These are phyloP conservation scores for Dascillus cervinus DNA, from an alignment of 2,888 invertebrate species.

Conservation along the genomic window DNA sequence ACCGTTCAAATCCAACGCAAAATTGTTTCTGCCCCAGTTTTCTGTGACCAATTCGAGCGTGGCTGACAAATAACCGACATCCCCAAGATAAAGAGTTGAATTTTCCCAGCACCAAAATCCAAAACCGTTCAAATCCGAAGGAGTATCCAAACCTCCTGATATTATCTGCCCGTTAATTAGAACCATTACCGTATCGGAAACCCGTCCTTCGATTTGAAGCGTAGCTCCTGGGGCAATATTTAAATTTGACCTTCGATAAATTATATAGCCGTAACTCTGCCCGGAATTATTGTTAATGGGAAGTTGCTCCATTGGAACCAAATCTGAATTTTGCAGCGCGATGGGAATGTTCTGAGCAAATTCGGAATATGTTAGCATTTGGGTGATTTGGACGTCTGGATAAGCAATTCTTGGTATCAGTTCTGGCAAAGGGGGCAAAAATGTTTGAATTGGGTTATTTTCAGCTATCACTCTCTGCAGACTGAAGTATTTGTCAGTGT, in stretches of 20 bases:
- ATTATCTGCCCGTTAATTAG: constrained; percentile 41
- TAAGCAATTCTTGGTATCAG: constrained; percentile 33
- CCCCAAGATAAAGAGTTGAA: constrained; percentile 21
- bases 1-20: constrained; percentile 30
- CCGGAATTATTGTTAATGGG: constrained; percentile 52
- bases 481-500: constrained; percentile 71
- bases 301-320: constrained; percentile 25
- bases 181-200: constrained; percentile 47
- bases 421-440: constrained; percentile 32
- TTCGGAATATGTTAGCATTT: constrained; percentile 20
- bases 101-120: constrained; percentile 37
- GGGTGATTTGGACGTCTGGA: constrained; percentile 19
- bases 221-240: constrained; percentile 26
- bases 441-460: constrained; percentile 32
- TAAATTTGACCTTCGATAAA: constrained; percentile 43
- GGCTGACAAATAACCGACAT: constrained; percentile 18
- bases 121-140: constrained; percentile 33
- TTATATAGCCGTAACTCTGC: constrained; percentile 50
- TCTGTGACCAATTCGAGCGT: constrained; percentile 50
- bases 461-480: constrained; percentile 49
- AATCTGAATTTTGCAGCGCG: constrained; percentile 10
- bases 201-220: constrained; percentile 38
- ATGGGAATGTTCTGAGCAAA: constrained; percentile 15
- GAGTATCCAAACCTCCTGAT: constrained; percentile 31
- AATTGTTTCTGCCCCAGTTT: constrained; percentile 75